A percentile compares a stretch with the other conserved stretches of the same genome.
Evolutionary conservation across 2,888 invertebrate species (phyloP).

Genomic region (Trichopria drosophilae): DNA sequence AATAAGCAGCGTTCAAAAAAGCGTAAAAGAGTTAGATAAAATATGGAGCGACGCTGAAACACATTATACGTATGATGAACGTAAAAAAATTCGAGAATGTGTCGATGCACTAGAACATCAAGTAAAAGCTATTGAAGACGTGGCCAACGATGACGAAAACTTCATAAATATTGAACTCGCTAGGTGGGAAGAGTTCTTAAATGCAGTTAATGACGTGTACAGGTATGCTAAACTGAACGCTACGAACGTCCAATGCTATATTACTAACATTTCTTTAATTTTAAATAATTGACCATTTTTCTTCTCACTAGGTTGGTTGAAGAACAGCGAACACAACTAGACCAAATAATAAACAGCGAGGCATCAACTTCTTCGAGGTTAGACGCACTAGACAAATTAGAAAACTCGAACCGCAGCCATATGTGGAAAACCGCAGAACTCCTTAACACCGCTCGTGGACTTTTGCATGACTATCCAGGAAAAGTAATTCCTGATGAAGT

Average conservation of each 20-base stretch:
- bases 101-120: constrained; percentile 68
- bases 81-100: constrained; percentile 63
- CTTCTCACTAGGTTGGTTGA: constrained; percentile 44
- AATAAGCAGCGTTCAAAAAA: constrained; percentile 68
- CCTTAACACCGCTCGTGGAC: constrained; percentile 65
- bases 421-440: constrained; percentile 66
- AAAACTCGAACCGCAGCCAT: constrained; percentile 67
- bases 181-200: constrained; percentile 73
- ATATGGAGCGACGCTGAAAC: constrained; percentile 58
- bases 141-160: constrained; percentile 65
- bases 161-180: constrained; percentile 64
- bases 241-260: constrained; percentile 3
- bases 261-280: constrained; percentile 1
- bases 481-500: constrained; percentile 71
- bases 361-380: constrained; percentile 70
- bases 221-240: constrained; percentile 60
- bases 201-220: constrained; percentile 65
- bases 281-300: background rate
- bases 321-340: constrained; percentile 58
- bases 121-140: constrained; percentile 70
- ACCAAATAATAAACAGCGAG: constrained; percentile 66
- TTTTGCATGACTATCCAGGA: constrained; percentile 71
- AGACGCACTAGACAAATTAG: constrained; percentile 71
- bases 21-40: constrained; percentile 68
- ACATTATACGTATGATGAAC: constrained; percentile 55